Evolutionary conservation across 2,888 invertebrate species (phyloP).

Genomic region (Chrysolina haemoptera): DNA sequence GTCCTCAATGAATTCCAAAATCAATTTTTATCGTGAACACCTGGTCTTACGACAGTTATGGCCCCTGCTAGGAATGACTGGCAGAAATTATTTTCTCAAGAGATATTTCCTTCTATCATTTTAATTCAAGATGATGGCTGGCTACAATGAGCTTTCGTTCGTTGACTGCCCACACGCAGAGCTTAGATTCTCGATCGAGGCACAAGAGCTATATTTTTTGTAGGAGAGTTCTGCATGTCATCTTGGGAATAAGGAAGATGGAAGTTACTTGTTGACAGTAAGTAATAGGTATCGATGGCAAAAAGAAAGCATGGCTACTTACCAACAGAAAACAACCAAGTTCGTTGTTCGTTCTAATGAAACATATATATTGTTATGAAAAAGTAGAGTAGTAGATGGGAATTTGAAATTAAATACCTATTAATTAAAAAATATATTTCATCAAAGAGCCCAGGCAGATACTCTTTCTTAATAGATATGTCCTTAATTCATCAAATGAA

Average conservation of each 20-base stretch:
- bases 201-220: background rate
- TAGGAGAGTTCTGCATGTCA: background rate
- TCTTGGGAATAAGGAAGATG: conserved; percentile 1
- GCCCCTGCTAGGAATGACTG: background rate
- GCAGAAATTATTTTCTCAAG: conserved; percentile 5
- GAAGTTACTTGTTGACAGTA: background rate
- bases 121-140: conserved; percentile 13
- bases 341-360: too few species aligned
- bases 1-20: background rate
- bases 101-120: conserved; percentile 11
- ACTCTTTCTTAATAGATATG: too few species aligned
- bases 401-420: too few species aligned
- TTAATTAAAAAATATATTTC: too few species aligned
- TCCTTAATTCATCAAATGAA: too few species aligned
- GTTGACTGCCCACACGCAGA: conserved; percentile 8
- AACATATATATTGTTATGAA: too few species aligned
- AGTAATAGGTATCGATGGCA: too few species aligned
- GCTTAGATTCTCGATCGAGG: background rate
- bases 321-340: too few species aligned
- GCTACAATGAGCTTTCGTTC: conserved; percentile 12
- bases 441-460: too few species aligned
- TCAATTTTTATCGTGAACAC: conserved; percentile 1
- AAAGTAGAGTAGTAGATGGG: too few species aligned
- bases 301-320: too few species aligned
- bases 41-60: conserved; percentile 8